These are phyloP conservation scores for Chirona hameri DNA, from an alignment of 2,888 invertebrate species.

Conservation along the genomic window DNA sequence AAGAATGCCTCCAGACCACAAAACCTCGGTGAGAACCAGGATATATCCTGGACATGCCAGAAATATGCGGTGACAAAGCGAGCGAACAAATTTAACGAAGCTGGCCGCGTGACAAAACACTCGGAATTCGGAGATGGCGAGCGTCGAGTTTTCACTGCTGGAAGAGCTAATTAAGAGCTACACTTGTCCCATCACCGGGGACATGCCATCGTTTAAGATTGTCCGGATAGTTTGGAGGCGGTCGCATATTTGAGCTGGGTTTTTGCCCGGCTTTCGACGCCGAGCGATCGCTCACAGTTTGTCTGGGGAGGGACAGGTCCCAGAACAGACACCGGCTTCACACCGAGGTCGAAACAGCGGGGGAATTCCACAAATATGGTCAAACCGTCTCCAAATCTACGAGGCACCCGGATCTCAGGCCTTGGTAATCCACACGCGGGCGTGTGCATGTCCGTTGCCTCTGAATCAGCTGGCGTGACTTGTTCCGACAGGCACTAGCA, in stretches of 20 bases:
- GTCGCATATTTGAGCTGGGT: neutral
- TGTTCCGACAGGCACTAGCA: neutral
- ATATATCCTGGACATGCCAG: neutral
- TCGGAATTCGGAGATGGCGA: neutral
- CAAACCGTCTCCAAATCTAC: too few relatives aligned
- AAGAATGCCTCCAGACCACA: neutral
- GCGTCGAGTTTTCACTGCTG: neutral
- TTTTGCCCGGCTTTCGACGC: neutral
- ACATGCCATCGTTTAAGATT: conserved; percentile 13
- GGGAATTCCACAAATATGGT: too few relatives aligned
- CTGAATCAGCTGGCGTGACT: too few relatives aligned
- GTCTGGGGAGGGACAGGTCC: neutral
- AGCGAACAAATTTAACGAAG: conserved; percentile 11
- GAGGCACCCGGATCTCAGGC: too few relatives aligned
- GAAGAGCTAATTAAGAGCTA: neutral
- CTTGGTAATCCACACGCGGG: too few relatives aligned
- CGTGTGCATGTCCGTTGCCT: neutral
- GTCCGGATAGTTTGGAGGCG: neutral
- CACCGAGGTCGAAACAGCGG: too few relatives aligned
- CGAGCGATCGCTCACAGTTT: neutral
- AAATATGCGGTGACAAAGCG: neutral
- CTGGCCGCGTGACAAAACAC: neutral
- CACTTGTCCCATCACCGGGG: neutral
- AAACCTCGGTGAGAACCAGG: neutral
- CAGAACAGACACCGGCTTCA: too few relatives aligned